Percentiles rank a stretch among this genome's conserved stretches.
These are phyloP conservation scores for Drosophila busckii DNA, from an alignment of 1,140 invertebrate species.

Conservation along the genomic window DNA sequence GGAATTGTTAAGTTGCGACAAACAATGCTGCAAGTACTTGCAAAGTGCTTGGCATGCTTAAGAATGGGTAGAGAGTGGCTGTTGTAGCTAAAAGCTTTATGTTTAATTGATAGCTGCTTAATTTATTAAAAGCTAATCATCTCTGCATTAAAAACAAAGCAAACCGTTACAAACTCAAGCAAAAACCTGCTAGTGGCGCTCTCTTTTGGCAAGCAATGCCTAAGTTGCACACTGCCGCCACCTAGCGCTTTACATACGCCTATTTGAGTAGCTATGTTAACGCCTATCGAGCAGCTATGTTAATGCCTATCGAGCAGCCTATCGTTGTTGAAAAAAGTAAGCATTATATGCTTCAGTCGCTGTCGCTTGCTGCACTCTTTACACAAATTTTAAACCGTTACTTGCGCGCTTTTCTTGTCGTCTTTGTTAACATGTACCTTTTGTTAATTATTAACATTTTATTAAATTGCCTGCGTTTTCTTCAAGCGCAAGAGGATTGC, in stretches of 20 bases:
- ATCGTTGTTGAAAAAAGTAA: too few species aligned
- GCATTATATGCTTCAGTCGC: too few species aligned
- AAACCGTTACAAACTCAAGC: too few species aligned
- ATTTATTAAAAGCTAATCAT: conserved; percentile 19
- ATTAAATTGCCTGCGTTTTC: conserved; percentile 34
- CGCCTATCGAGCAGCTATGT: too few species aligned
- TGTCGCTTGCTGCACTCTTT: neutral
- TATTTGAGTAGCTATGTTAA: too few species aligned
- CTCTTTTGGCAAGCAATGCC: too few species aligned
- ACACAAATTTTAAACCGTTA: neutral
- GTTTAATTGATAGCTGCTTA: conserved; percentile 60
- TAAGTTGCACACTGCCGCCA: too few species aligned
- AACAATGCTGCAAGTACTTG: conserved; percentile 43
- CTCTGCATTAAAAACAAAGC: too few species aligned
- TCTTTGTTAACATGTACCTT: conserved; percentile 33
- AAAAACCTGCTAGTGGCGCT: too few species aligned
- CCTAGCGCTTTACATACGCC: too few species aligned
- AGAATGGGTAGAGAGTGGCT: too few species aligned
- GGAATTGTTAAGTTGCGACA: conserved; percentile 10
- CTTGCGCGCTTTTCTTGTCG: neutral
- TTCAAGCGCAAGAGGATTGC: conserved; percentile 76
- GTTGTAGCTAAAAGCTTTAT: conserved; percentile 52
- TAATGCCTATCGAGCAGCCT: too few species aligned
- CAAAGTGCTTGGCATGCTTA: conserved; percentile 34
- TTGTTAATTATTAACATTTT: conserved; percentile 38